Evolutionary conservation across 2,113 vertebrate genomes (phyloP), one percentile per base, ranked within the genome.

Genomic region (Macrotis lagotis): DNA sequence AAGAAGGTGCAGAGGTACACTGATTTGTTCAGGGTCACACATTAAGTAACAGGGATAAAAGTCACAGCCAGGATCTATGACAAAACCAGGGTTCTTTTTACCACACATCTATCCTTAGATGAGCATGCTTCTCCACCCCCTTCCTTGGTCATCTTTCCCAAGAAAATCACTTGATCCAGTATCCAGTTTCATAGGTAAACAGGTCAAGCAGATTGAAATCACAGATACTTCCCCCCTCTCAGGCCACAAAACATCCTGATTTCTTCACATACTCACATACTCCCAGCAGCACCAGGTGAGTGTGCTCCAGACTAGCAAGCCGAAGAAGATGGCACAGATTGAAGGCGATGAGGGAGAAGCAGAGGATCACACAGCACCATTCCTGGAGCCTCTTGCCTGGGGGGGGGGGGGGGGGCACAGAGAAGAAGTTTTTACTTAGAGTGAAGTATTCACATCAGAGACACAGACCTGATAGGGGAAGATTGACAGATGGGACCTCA

Each of bases 321-420:
- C 99, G 98, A 96, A 99, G 98, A 48, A 99, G 99, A 97, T 99
- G 98, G 98, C 98, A 98, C 97, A 99, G 98, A 96, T 99, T 99
- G 98, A 99, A 99, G 98, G 99, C 98, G 95, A 99, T 99, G 96
- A 99, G 99, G 97, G 99, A 98, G 98, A 99, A 99, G 98, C 99
- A 99, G 52, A 99, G 97, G 97, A 99, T 37, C 92, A 99, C 99
- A 66, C 99, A 99, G 59, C 99, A 98, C 99, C 99, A 99, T 98
- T 99, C 99, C 97, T 99, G 99, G 96, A 99, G 98, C 93, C 99
- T 98, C 98, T 99, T 99, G 96, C 99, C 99, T 99, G 98, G 7
- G 53, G 89, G 50, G 37, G 91, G 92, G 99, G 98, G 7, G 53
- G 89, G 50, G 37, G 91, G 92, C 93, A 74, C 48, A 90, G 50